phyloP scores from a whole-genome alignment of 64 coral and sea anemone genomes.

The Platygyra sinensis region DNA sequence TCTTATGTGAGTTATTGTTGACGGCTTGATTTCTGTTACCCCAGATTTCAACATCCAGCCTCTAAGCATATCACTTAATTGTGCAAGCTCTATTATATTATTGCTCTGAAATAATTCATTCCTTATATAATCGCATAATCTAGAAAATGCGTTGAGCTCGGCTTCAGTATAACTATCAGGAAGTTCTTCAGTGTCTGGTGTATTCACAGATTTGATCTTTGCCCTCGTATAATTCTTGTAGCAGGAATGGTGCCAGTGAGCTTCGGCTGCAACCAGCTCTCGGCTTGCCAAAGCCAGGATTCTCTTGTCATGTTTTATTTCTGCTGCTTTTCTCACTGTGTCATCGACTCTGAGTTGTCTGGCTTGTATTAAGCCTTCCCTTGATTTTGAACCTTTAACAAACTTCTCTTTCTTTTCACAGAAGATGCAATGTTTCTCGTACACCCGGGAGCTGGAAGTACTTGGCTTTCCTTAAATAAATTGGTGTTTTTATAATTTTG shows the following conservation, averaged over 20 bases:
- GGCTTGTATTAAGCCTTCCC: slow-evolving; percentile 24
- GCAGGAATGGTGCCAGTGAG: slow-evolving; percentile 51
- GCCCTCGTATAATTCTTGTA: slow-evolving; percentile 48
- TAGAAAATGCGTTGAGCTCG: neutral
- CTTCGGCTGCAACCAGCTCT: slow-evolving; percentile 51
- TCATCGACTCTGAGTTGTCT: slow-evolving; percentile 31
- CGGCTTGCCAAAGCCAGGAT: slow-evolving; percentile 12
- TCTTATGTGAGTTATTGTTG: too few relatives aligned
- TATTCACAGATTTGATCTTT: neutral
- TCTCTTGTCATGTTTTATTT: slow-evolving; percentile 48
- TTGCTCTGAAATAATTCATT: slow-evolving; percentile 12
- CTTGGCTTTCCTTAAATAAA: neutral
- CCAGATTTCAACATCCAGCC: too few relatives aligned
- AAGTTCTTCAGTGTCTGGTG: neutral
- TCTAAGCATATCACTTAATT: too few relatives aligned
- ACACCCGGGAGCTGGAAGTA: neutral
- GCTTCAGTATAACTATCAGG: neutral
- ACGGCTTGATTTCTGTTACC: too few relatives aligned
- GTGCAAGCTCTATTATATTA: too few relatives aligned
- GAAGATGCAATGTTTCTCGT: slow-evolving; percentile 23
- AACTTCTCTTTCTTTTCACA: slow-evolving; percentile 23
- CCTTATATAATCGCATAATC: slow-evolving; percentile 28
- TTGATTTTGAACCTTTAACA: slow-evolving; percentile 23
- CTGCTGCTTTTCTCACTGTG: too few relatives aligned
- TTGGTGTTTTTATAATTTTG: too few relatives aligned